Evolutionary conservation across 2,888 invertebrate genomes (phyloP).

Genomic region (Chrysolina oricalcia): DNA sequence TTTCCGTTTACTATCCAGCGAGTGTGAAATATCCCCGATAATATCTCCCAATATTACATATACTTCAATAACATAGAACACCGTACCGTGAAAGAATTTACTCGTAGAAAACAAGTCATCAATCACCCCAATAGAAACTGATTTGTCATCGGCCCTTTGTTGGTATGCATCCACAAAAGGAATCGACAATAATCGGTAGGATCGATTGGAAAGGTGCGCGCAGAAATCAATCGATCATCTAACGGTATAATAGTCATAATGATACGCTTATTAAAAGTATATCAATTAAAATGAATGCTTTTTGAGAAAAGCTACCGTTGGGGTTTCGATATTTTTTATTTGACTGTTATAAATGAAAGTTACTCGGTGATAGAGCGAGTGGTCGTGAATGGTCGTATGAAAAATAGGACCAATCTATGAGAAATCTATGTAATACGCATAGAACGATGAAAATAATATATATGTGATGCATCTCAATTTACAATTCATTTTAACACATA

Average conservation of each 20-base stretch:
- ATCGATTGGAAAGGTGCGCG: conserved; percentile 53
- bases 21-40: background rate
- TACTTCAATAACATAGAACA: conserved; percentile 37
- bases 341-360: background rate
- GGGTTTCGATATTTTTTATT: conserved; percentile 14
- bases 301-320: conserved; percentile 8
- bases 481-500: too few species aligned
- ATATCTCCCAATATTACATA: conserved; percentile 35
- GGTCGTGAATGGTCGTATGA: background rate
- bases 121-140: conserved; percentile 64
- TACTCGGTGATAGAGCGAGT: background rate
- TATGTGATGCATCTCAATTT: too few species aligned
- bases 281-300: conserved; percentile 58
- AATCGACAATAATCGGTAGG: conserved; percentile 59
- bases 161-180: conserved; percentile 46
- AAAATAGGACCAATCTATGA: background rate
- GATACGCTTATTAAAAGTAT: conserved; percentile 67
- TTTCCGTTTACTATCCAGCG: background rate
- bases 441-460: too few species aligned
- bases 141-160: conserved; percentile 65
- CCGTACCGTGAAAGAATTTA: conserved; percentile 28
- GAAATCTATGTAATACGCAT: background rate
- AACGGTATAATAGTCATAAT: conserved; percentile 60
- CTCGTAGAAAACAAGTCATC: conserved; percentile 53
- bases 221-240: conserved; percentile 61